Evolutionary conservation across 2,797 vertebrate genomes (phyloP).

Genomic region (Liparis tanakae): DNA sequence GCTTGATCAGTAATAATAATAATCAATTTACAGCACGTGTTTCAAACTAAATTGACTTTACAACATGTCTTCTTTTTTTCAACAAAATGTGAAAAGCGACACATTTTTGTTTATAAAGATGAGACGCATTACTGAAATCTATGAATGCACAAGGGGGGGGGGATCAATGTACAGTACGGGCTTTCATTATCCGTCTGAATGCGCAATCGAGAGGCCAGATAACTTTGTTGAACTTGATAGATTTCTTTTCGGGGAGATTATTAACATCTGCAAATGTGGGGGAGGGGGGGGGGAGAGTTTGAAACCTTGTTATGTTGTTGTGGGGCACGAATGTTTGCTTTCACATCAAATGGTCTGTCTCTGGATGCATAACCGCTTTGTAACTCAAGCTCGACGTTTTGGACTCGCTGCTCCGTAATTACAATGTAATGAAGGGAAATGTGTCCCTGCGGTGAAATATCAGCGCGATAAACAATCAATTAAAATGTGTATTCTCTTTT

Average conservation of each 20-base stretch:
- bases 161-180: slow-evolving; percentile 88
- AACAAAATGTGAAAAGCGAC: slow-evolving; percentile 77
- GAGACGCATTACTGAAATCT: slow-evolving; percentile 79
- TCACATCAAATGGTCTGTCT: slow-evolving; percentile 6
- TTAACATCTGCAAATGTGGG: slow-evolving; percentile 86
- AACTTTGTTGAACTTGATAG: slow-evolving; percentile 84
- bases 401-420: slow-evolving; percentile 16
- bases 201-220: slow-evolving; percentile 89
- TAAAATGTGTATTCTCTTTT: slow-evolving; percentile 64
- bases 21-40: neutral
- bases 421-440: slow-evolving; percentile 14
- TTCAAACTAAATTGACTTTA: slow-evolving; percentile 62
- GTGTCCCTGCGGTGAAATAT: slow-evolving; percentile 15
- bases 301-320: slow-evolving; percentile 76
- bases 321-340: neutral
- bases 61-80: slow-evolving; percentile 17
- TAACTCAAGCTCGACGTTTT: slow-evolving; percentile 20
- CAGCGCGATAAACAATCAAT: slow-evolving; percentile 12
- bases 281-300: slow-evolving; percentile 65
- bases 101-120: slow-evolving; percentile 81
- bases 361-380: slow-evolving; percentile 4
- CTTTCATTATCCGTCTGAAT: slow-evolving; percentile 84
- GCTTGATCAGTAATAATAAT: neutral
- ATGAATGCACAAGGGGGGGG: slow-evolving; percentile 26
- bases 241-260: slow-evolving; percentile 85